phyloP scores from a whole-genome alignment of 2,888 invertebrate genomes.

The Anticlea derivata region DNA sequence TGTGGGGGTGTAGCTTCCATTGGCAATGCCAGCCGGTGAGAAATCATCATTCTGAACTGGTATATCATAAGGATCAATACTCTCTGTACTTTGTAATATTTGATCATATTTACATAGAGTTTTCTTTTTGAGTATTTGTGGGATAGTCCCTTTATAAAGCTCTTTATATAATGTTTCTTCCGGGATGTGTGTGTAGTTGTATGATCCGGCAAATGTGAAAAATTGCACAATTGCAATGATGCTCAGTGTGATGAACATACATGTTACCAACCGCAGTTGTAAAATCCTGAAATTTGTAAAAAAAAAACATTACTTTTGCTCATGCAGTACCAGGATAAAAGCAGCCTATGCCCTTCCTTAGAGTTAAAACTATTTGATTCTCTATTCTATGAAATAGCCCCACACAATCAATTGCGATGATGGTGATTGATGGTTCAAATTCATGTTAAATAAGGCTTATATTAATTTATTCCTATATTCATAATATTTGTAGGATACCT shows the following conservation, averaged over 20 bases:
- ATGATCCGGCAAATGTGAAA: conserved; percentile 48
- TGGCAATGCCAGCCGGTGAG: conserved; percentile 50
- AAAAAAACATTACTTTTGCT: too few species aligned
- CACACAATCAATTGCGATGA: too few species aligned
- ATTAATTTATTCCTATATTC: too few species aligned
- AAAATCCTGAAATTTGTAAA: conserved; percentile 42
- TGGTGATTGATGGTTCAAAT: too few species aligned
- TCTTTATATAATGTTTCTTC: conserved; percentile 45
- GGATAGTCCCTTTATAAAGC: conserved; percentile 46
- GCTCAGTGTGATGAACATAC: conserved; percentile 42
- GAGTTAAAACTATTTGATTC: too few species aligned
- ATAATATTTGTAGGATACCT: too few species aligned
- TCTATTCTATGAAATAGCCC: too few species aligned
- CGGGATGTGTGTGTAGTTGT: conserved; percentile 57
- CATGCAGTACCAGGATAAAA: too few species aligned
- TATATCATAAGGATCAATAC: conserved; percentile 49
- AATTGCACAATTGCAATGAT: conserved; percentile 52
- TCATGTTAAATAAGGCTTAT: too few species aligned
- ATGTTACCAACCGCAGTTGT: conserved; percentile 50
- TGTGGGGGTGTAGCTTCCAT: conserved; percentile 64
- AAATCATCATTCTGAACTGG: conserved; percentile 51
- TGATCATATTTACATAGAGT: conserved; percentile 62
- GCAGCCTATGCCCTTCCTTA: too few species aligned
- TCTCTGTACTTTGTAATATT: conserved; percentile 50
- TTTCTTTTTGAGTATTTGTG: conserved; percentile 45